These are phyloP conservation scores for Papilio aristodemus DNA, from an alignment of 1,140 invertebrate species.

Conservation along the genomic window DNA sequence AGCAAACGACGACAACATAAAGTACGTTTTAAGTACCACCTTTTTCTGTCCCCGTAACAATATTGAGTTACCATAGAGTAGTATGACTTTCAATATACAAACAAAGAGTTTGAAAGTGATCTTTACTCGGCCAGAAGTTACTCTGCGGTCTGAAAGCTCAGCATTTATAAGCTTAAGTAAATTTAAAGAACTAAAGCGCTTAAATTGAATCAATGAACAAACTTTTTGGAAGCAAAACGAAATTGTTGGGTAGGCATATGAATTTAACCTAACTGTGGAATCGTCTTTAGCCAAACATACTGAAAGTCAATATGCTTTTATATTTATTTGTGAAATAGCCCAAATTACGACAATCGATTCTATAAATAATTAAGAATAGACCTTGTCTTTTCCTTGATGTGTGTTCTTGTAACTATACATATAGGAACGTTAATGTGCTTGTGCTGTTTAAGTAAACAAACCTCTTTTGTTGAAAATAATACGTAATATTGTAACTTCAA, in stretches of 20 bases:
- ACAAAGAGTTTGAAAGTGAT: slow-evolving; percentile 2
- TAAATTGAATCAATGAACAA: background rate
- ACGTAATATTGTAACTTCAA: too few species aligned
- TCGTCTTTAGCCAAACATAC: background rate
- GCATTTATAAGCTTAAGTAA: slow-evolving; percentile 4
- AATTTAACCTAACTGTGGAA: background rate
- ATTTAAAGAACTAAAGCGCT: slow-evolving; percentile 7
- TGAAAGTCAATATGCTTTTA: background rate
- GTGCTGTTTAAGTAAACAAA: background rate
- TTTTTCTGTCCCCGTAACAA: background rate
- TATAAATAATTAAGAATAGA: slow-evolving; percentile 8
- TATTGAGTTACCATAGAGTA: background rate
- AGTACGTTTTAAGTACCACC: too few species aligned
- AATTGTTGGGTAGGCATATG: background rate
- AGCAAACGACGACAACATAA: too few species aligned
- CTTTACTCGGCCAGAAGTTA: background rate
- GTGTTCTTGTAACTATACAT: background rate
- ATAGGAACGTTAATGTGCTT: background rate
- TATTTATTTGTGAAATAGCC: slow-evolving; percentile 7
- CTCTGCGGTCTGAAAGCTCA: background rate
- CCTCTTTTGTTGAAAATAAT: too few species aligned
- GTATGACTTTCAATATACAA: background rate
- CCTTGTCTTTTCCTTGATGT: background rate
- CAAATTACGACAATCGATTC: background rate
- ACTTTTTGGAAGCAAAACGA: background rate